These are phyloP conservation scores for Porites australiensis DNA, from an alignment of 64 coral and sea anemone species.

Conservation along the genomic window DNA sequence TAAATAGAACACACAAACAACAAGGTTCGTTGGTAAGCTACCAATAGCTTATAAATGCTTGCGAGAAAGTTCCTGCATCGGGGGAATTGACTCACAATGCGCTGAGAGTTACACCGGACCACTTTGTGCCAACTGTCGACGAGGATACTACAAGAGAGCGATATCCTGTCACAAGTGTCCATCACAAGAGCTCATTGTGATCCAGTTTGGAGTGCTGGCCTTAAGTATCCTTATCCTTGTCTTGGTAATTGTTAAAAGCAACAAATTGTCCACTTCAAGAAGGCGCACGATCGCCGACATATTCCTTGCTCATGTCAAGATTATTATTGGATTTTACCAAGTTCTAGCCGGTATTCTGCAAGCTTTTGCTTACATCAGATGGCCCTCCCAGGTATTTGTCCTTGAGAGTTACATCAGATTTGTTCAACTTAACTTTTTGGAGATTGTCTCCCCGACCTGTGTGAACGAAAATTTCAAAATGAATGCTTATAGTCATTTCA, in stretches of 20 bases:
- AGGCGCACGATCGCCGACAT: conserved; percentile 43
- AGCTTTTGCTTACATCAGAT: not conserved
- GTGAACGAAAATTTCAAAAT: not conserved
- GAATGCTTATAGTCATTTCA: conserved; percentile 27
- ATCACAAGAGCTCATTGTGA: not conserved
- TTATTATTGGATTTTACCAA: conserved; percentile 63
- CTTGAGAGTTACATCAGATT: conserved; percentile 20
- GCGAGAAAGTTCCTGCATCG: conserved; percentile 23
- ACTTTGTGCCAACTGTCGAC: conserved; percentile 45
- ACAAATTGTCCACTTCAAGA: not conserved
- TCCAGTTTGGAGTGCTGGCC: not conserved
- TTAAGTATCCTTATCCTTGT: not conserved
- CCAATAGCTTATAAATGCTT: conserved; percentile 37
- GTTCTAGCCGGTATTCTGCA: not conserved
- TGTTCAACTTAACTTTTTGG: conserved; percentile 29
- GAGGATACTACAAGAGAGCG: conserved; percentile 22
- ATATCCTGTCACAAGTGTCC: conserved; percentile 2
- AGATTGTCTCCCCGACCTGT: conserved; percentile 23
- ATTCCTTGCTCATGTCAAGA: conserved; percentile 28
- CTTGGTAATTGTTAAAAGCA: not conserved
- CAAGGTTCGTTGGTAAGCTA: not conserved
- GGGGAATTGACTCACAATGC: conserved; percentile 30
- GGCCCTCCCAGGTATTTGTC: not conserved
- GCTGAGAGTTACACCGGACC: conserved; percentile 39
- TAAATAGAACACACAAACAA: not conserved